Base-by-base conservation (phyloP, 2,113 vertebrate species). In the Strix aluco region DNA sequence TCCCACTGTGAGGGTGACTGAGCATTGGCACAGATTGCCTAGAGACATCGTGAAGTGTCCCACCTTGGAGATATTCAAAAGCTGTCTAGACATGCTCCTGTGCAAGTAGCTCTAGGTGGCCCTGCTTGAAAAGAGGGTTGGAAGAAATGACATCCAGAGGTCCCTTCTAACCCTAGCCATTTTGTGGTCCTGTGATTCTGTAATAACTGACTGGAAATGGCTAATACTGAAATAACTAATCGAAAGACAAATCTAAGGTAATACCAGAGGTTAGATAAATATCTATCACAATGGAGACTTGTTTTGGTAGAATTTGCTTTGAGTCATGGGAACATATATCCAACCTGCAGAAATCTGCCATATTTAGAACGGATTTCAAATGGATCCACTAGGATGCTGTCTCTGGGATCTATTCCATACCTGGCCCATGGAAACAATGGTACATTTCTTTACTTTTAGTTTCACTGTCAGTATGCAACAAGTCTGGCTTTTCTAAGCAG, bases 101-200 rank as follows among this genome's bases (percentile, higher is more conserved):
- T 9, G 21, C 8, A 86, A 59, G 18, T 0, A 0, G 11, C 9
- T 49, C 10, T 22, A 38, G 20, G 9, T 59, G 19, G 38, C 16
- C 4, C 40, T 57, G 20, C 12, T 49, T 61, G 47, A 57, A 21
- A n/a, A 78, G 4, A 1, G 3, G 1, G 4, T 11, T 72, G 36
- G 32, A n/a, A 14, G 79, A 36, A 19, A 26, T 0, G 1, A 65
- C 5, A 5, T 84, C 32, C 8, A 81, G 46, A 55, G 8, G 7
- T 57, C 30, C 10, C 12, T 67, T 87, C n/a, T 30, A 46, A 51
- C 10, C 42, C 14, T 22, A 86, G 15, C 1, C 8, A 47, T 59
- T 71, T 54, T 55, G 22, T 66, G n/a, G 51, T 51, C 23, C 21
- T 55, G 32, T 80, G 67, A 52, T 72, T 81, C 40, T 57, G 3